Percentiles rank a stretch among this genome's conserved stretches.
These are phyloP conservation scores for Synanthedon myopaeformis DNA, from an alignment of 2,888 invertebrate species.

Conservation along the genomic window DNA sequence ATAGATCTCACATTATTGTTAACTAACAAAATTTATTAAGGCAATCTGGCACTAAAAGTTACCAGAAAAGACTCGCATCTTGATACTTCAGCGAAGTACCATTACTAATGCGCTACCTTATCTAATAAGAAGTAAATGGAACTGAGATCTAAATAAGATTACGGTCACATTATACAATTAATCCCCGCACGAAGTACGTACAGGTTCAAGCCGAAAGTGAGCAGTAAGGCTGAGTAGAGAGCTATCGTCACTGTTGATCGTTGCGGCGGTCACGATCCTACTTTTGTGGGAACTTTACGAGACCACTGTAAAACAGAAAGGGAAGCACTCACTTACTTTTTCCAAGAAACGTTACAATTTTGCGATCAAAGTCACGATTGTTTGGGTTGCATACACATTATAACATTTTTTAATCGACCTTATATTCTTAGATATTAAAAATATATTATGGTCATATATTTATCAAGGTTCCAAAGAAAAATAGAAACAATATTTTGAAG, in stretches of 20 bases:
- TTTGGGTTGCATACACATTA: background rate
- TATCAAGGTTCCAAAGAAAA: too few species aligned
- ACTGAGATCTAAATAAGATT: slow-evolving; percentile 20
- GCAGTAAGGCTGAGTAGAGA: slow-evolving; percentile 21
- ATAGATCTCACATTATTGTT: too few species aligned
- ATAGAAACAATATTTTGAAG: too few species aligned
- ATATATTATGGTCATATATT: too few species aligned
- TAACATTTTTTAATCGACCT: too few species aligned
- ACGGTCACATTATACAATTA: slow-evolving; percentile 42
- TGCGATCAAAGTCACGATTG: background rate
- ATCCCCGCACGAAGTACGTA: slow-evolving; percentile 38
- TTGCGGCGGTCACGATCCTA: slow-evolving; percentile 48
- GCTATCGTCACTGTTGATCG: slow-evolving; percentile 50
- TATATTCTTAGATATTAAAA: too few species aligned
- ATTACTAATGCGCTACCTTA: slow-evolving; percentile 9
- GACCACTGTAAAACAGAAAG: slow-evolving; percentile 16
- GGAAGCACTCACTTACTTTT: slow-evolving; percentile 20
- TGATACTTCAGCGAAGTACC: too few species aligned
- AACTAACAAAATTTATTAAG: too few species aligned
- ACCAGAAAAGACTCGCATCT: too few species aligned
- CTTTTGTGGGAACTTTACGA: slow-evolving; percentile 49
- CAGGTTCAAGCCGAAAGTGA: slow-evolving; percentile 22
- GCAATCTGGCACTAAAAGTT: too few species aligned
- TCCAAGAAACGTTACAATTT: slow-evolving; percentile 8
- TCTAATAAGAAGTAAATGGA: background rate